These are phyloP conservation scores for Chlorospingus semifuscus DNA, from an alignment of 2,797 vertebrate genomes.

Conservation along the genomic window DNA sequence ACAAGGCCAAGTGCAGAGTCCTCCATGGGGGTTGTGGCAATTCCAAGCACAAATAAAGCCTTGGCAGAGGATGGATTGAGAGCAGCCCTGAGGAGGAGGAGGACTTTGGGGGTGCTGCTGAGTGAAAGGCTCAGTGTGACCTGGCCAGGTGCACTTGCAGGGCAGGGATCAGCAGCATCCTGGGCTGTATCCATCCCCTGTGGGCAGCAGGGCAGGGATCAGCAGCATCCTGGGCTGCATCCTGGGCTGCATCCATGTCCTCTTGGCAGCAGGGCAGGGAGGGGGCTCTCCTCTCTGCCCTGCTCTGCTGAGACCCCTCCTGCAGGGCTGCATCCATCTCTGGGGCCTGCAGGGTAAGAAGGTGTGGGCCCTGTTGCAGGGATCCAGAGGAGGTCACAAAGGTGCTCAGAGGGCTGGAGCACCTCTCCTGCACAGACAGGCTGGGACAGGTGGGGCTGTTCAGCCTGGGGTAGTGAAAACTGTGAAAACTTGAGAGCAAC, in stretches of 20 bases:
- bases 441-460: neutral
- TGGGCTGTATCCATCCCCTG: neutral
- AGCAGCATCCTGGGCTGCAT: no score
- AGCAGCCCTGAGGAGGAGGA: neutral
- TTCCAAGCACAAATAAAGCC: neutral
- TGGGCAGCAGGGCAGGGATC: neutral
- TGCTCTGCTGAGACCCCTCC: neutral
- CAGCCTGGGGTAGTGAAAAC: fast-evolving
- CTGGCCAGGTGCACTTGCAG: neutral
- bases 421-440: no score
- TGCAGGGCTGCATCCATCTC: neutral
- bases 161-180: neutral
- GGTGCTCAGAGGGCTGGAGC: neutral
- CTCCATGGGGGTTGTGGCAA: fast-evolving
- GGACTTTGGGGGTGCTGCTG: neutral
- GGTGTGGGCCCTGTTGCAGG: neutral
- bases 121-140: neutral
- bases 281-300: no score
- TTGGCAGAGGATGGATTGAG: neutral
- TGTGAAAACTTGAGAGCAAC: neutral
- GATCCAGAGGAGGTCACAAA: neutral
- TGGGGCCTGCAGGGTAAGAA: no score
- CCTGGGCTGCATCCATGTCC: neutral
- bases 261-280: no score
- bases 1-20: neutral